A percentile compares a stretch with the other conserved stretches of the same genome.
Conservation (phyloP, 2,113 vertebrate genomes). For the Eulemur macaco region DNA sequence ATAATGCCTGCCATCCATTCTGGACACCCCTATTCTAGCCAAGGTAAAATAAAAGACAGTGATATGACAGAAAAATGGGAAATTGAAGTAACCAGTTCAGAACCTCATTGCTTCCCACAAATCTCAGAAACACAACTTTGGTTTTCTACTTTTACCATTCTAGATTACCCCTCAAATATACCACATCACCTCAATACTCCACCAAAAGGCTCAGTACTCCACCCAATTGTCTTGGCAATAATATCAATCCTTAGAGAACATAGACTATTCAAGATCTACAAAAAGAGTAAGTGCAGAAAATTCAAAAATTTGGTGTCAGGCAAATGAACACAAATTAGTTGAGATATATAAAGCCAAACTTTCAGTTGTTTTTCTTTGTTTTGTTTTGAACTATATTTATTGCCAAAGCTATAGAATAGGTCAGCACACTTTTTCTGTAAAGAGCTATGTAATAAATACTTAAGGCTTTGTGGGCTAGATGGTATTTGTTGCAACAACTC, state of each 20-base stretch:
- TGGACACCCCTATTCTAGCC: not conserved
- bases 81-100: slow-evolving; percentile 6
- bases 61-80: not conserved
- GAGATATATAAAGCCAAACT: not conserved
- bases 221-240: slow-evolving; percentile 13
- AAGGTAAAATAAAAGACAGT: not conserved
- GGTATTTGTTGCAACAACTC: not conserved
- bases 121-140: slow-evolving; percentile 7
- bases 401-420: not conserved
- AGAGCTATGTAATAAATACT: not conserved
- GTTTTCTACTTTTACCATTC: slow-evolving; percentile 12
- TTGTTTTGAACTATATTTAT: slow-evolving; percentile 1
- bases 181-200: not conserved
- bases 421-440: slow-evolving; percentile 8
- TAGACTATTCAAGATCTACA: not conserved
- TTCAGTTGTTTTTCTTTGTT: not conserved
- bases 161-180: not conserved
- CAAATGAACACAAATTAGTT: slow-evolving; percentile 36
- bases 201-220: not conserved
- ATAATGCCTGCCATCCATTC: not conserved
- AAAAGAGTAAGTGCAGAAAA: not conserved
- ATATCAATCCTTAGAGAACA: slow-evolving; percentile 36
- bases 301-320: not conserved
- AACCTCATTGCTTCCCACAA: not conserved
- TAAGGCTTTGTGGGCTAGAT: not conserved